Evolutionary conservation across 1,140 invertebrate species (phyloP).

Genomic region (Lucilia cuprina): DNA sequence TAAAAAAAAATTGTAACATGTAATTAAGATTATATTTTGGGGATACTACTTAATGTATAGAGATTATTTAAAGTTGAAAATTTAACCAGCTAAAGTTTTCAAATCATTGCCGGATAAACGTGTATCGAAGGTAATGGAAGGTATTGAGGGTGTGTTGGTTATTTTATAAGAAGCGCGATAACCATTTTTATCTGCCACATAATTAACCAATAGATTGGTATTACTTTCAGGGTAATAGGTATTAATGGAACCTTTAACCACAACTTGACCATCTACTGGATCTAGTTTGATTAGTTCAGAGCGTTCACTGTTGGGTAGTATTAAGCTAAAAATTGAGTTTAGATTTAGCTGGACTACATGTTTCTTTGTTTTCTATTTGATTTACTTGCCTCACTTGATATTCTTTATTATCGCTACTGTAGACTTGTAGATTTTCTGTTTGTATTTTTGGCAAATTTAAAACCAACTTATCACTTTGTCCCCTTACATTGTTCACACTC

Average conservation of each 20-base stretch:
- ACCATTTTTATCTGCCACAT: conserved; percentile 14
- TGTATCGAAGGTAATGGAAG: neutral
- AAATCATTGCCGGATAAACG: conserved; percentile 9
- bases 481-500: neutral
- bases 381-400: neutral
- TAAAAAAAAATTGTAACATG: too few species aligned
- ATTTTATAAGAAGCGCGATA: neutral
- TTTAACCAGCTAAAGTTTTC: conserved; percentile 19
- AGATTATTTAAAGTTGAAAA: too few species aligned
- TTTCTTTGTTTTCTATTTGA: neutral
- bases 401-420: neutral
- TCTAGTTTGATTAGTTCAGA: neutral
- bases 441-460: neutral
- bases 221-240: neutral
- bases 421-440: neutral
- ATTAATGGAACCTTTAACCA: neutral
- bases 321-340: neutral
- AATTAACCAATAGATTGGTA: neutral
- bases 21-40: too few species aligned
- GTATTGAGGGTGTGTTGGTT: neutral
- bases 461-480: neutral
- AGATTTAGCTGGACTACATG: neutral
- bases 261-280: neutral
- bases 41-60: too few species aligned
- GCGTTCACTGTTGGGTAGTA: neutral